Evolutionary conservation across 2,113 vertebrate genomes (phyloP).

Genomic region (Centrocercus urophasianus): DNA sequence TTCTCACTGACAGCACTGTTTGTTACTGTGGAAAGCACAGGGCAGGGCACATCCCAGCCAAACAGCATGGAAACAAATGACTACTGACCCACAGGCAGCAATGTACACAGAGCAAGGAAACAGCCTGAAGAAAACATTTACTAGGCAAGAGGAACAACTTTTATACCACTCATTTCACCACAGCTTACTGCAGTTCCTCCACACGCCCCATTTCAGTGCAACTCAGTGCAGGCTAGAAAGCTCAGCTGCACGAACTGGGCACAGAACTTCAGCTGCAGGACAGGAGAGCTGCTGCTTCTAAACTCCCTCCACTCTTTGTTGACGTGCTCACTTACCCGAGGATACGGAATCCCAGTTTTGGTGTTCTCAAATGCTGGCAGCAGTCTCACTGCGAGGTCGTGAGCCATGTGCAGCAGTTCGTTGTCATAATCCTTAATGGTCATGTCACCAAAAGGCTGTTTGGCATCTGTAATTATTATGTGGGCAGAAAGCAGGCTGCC

Average conservation of each 20-base stretch:
- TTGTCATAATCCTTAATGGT: constrained; percentile 90
- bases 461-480: constrained; percentile 93
- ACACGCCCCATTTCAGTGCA: rapidly evolving
- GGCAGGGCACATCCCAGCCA: not conserved
- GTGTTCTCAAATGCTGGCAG: constrained; percentile 98
- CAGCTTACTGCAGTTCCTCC: not conserved
- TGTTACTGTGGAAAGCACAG: not conserved
- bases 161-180: rapidly evolving
- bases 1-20: not conserved
- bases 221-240: not conserved
- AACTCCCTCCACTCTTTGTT: not conserved
- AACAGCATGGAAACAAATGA: not conserved
- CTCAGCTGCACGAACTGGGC: not conserved
- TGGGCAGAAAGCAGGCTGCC: constrained; percentile 96
- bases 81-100: not conserved
- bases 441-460: constrained; percentile 94
- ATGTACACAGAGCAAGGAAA: not conserved
- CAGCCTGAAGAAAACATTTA: not conserved
- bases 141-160: not conserved
- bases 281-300: rapidly evolving
- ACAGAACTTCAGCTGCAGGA: rapidly evolving
- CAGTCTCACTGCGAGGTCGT: constrained; percentile 92
- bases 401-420: constrained; percentile 93
- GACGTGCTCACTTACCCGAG: constrained; percentile 81
- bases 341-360: constrained; percentile 95